These are phyloP conservation scores for Eurosta solidaginis DNA, from an alignment of 1,140 invertebrate species.

Conservation along the genomic window DNA sequence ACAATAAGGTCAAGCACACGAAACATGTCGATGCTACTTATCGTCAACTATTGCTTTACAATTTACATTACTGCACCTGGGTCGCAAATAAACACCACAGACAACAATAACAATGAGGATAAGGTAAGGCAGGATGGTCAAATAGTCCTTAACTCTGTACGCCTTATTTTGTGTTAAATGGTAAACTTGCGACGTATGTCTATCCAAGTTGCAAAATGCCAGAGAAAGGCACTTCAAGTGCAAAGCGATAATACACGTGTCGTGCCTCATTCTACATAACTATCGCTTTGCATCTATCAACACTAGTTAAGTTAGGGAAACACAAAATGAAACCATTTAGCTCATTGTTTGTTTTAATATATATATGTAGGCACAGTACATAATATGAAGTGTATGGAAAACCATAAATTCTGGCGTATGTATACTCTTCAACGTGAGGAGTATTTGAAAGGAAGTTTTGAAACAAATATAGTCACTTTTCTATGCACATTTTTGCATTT, in stretches of 20 bases:
- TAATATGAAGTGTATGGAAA: too few relatives aligned
- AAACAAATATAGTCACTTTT: too few relatives aligned
- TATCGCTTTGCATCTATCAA: background rate
- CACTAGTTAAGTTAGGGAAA: background rate
- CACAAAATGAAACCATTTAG: too few relatives aligned
- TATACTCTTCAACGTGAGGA: too few relatives aligned
- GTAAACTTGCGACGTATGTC: background rate
- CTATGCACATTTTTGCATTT: too few relatives aligned
- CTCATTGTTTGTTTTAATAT: too few relatives aligned
- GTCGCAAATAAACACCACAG: background rate
- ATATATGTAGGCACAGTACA: too few relatives aligned
- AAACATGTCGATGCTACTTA: background rate
- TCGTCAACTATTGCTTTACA: background rate
- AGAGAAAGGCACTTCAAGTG: background rate
- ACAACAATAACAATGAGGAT: background rate
- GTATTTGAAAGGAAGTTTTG: too few relatives aligned
- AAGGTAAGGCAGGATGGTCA: background rate
- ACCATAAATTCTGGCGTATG: too few relatives aligned
- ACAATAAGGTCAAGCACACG: slow-evolving; percentile 21
- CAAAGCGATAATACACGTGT: background rate
- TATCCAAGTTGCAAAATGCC: background rate
- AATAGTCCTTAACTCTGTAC: background rate
- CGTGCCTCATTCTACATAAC: background rate
- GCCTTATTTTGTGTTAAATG: background rate
- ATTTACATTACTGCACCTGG: background rate